These are phyloP conservation scores for Barnardius zonarius DNA, from an alignment of 2,113 vertebrate genomes.

Conservation along the genomic window DNA sequence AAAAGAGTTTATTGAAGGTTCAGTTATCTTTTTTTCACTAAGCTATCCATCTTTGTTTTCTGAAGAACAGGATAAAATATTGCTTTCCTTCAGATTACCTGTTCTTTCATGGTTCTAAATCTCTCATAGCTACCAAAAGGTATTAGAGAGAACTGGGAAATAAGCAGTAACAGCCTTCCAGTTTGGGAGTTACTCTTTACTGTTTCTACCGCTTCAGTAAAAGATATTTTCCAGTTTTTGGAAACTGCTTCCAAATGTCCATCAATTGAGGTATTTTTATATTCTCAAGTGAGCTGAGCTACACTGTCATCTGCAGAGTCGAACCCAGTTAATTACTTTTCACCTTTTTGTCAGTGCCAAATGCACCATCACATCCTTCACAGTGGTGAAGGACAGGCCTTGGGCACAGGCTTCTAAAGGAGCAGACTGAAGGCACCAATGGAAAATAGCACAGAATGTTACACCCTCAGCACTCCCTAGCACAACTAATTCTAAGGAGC, in stretches of 20 bases:
- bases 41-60: background rate
- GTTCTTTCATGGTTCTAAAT: background rate
- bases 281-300: background rate
- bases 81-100: background rate
- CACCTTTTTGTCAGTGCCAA: background rate
- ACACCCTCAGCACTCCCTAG: background rate
- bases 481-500: background rate
- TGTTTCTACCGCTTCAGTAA: background rate
- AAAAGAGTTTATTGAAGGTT: background rate
- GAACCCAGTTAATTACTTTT: conserved; percentile 12
- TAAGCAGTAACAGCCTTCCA: background rate
- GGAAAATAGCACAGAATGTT: background rate
- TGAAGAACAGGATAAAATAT: background rate
- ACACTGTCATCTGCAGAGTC: background rate
- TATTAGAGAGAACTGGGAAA: background rate
- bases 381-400: background rate
- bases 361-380: background rate
- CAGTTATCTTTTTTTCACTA: background rate
- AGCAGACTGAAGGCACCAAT: background rate
- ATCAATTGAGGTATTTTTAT: background rate
- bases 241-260: background rate
- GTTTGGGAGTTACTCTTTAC: background rate
- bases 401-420: background rate
- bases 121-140: background rate
- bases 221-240: background rate